These are phyloP conservation scores for Dunckerocampus dactyliophorus DNA, from an alignment of 2,113 vertebrate genomes.

Conservation along the genomic window DNA sequence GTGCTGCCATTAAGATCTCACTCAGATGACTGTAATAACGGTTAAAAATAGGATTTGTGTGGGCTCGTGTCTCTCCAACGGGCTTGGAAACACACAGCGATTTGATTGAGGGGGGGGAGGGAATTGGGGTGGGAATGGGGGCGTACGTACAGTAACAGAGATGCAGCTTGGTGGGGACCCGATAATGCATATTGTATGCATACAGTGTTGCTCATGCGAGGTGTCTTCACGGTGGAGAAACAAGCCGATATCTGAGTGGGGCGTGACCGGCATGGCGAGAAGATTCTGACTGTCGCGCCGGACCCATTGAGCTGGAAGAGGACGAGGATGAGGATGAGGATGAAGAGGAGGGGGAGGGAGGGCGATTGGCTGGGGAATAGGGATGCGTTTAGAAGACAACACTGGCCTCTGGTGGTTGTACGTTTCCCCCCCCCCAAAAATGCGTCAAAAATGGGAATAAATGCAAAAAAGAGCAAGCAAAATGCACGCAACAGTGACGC, in stretches of 20 bases:
- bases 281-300: constrained; percentile 53
- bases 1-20: constrained; percentile 29
- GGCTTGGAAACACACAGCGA: constrained; percentile 25
- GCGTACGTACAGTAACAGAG: not conserved
- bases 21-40: constrained; percentile 48
- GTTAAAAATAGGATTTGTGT: constrained; percentile 47
- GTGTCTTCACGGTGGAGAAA: constrained; percentile 31
- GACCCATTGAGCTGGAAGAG: constrained; percentile 34
- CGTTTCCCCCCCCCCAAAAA: not conserved
- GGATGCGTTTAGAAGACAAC: constrained; percentile 30
- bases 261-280: constrained; percentile 68
- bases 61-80: constrained; percentile 35
- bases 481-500: too few species aligned
- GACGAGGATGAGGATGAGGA: constrained; percentile 26
- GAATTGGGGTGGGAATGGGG: not conserved
- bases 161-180: constrained; percentile 4
- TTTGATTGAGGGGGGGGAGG: constrained; percentile 22
- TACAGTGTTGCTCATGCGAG: constrained; percentile 1
- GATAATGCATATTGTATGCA: not conserved
- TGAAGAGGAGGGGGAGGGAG: constrained; percentile 4
- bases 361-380: constrained; percentile 26
- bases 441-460: too few species aligned
- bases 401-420: constrained; percentile 50
- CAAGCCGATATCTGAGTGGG: constrained; percentile 54
- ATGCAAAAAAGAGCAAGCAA: too few species aligned